Evolutionary conservation across 2,797 vertebrate genomes (phyloP), one percentile per base, ranked within the genome.

Genomic region (Chloroceryle inda): DNA sequence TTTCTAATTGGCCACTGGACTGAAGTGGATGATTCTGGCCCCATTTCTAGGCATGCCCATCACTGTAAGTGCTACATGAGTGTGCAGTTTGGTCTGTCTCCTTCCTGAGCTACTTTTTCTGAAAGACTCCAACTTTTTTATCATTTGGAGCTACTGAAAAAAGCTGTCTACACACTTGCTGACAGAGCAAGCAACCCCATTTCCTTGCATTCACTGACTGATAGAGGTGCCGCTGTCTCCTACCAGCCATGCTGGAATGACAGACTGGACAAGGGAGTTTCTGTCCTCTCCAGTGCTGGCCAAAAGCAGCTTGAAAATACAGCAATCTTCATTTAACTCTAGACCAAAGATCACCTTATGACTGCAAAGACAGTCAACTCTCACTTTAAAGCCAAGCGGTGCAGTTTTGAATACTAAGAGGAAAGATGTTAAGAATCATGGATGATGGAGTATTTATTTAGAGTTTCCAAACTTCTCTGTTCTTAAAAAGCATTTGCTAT

Each of bases 321-420:
- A 75, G 61, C 90, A 91, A 92, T 95, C 85, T 95, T 96, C 85
- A 90, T 95, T 95, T 88, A 97, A 90, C 73, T 95, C 82, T 61
- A 90, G 90, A 89, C 88, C 52, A 50, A 88, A 74, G 55, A 76
- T 77, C 23, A 47, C 27, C 27, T 61, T 14, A 40, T 12, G 61
- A 61, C 84, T 94, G 69, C 62, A 56, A 83, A 63, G 58, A 50
- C 77, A 93, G 44, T 81, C 88, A 80, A 90, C 73, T 82, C 6
- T 29, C 19, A 8, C 29, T 91, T 77, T 58, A 81, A 81, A 87
- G 58, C 47, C 64, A 77, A 64, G 69, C 33, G 31, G 24, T 66
- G 42, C 44, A 50, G 49, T 21, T 88, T 78, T 75, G 72, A 96
- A 90, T 89, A 55, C 29, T 37, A 35, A 93, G 49, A 89, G 61